phyloP scores from a whole-genome alignment of 2,888 invertebrate genomes.

The Melieria crassipennis region DNA sequence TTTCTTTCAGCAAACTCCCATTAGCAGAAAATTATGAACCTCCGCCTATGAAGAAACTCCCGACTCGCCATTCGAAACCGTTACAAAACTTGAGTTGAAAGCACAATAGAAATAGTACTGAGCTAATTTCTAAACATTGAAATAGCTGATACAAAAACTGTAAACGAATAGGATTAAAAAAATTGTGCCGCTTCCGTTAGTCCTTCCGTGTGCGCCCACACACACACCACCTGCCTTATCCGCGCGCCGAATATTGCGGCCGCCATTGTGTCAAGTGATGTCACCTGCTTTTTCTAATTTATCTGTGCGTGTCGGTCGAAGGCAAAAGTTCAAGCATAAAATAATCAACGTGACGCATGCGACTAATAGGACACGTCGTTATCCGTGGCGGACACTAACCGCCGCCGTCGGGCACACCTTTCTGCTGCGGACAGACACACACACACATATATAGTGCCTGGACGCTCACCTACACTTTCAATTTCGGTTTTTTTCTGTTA shows the following conservation, averaged over 20 bases:
- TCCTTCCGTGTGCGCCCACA: background rate
- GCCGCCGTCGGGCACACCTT: background rate
- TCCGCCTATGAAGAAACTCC: no score
- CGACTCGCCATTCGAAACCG: no score
- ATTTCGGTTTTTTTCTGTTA: conserved; percentile 10
- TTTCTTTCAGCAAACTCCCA: no score
- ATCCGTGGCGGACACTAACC: background rate
- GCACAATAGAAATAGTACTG: no score
- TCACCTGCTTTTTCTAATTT: conserved; percentile 49
- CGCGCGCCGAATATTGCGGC: background rate
- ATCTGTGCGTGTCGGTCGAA: conserved; percentile 50
- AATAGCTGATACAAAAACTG: no score
- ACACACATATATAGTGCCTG: background rate
- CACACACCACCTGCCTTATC: background rate
- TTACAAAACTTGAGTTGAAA: no score
- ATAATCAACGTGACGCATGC: conserved; percentile 43
- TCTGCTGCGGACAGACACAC: background rate
- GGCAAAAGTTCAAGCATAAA: conserved; percentile 46
- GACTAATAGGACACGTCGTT: background rate
- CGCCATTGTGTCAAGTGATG: conserved; percentile 18
- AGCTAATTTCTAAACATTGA: no score
- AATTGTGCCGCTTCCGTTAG: no score
- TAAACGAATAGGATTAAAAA: no score
- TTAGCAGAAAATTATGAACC: no score
- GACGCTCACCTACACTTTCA: conserved; percentile 14